Evolutionary conservation across 2,113 vertebrate species (phyloP), one percentile per base, ranked within the genome.

Genomic region (Cynopterus brachyotis): DNA sequence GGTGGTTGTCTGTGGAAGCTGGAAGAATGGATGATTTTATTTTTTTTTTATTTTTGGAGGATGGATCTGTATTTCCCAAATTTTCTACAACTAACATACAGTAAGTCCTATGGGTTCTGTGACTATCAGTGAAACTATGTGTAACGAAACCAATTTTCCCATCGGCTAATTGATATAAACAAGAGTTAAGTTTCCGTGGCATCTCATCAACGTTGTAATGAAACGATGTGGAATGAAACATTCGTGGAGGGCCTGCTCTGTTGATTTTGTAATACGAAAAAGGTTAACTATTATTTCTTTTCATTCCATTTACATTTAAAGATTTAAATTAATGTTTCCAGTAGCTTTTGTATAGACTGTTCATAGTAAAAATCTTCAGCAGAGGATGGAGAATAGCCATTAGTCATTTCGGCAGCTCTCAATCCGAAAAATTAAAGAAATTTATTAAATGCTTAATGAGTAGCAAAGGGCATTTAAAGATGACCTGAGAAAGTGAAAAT

Each of bases 251-350:
- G 19, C 22, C 24, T 80, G 15, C 24, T 28, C 60, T 82, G 84
- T 57, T 92, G 70, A 91, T 95, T 97, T 96, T 97, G 10, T 87
- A 92, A 87, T 92, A 82, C 85, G 47, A 76, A 96, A 84, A 95
- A 97, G 55, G 24, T 67, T 87, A 93, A 75, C 81, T 83, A 67
- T 80, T 84, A 59, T 84, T 94, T 93, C 50, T 94, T 89, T 85
- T 26, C 47, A 35, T 64, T 96, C 69, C 47, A 92, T 89, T 93
- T 88, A 88, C 96, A 91, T 66, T 37, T 83, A 90, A 88, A 70
- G 20, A 19, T 37, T 69, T 88, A 60, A 89, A 89, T 64, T 81
- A 78, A 94, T 89, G 40, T 75, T 96, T 93, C 88, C 35, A 78
- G 37, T 91, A 69, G 35, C 28, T 67, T 93, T 86, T 91, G 53